Conservation (phyloP, 2,113 vertebrate species). For the Natator depressus region DNA sequence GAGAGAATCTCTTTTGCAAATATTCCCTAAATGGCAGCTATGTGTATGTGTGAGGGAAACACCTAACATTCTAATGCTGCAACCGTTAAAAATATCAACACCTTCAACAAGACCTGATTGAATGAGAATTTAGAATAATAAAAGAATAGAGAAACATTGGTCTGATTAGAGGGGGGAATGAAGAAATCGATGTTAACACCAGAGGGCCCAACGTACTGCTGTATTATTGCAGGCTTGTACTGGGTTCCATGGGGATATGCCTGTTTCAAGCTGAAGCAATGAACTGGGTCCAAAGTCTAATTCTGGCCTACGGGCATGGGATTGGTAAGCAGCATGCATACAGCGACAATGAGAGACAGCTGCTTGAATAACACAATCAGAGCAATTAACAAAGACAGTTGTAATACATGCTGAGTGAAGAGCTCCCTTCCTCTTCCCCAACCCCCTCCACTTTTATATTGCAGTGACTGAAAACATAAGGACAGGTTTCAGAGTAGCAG, state of each 20-base stretch:
- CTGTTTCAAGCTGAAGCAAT: neutral
- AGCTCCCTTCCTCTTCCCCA: neutral
- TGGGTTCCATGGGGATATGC: neutral
- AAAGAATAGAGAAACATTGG: neutral
- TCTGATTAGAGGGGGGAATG: neutral
- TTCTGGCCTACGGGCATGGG: neutral
- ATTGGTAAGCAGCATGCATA: neutral
- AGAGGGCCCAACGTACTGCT: neutral
- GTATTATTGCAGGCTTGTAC: neutral
- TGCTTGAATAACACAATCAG: neutral
- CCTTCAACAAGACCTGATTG: neutral
- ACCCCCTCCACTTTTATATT: neutral
- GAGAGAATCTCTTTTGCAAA: neutral
- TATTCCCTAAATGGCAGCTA: neutral
- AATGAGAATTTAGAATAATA: neutral
- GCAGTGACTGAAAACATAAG: neutral
- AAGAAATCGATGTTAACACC: neutral
- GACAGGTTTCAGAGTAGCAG: no score
- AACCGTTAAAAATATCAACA: neutral
- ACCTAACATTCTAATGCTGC: accelerated
- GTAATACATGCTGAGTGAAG: neutral
- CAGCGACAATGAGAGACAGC: neutral
- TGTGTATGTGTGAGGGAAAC: accelerated
- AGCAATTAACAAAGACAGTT: neutral
- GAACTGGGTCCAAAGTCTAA: neutral